Evolutionary conservation across 2,888 invertebrate genomes (phyloP), one percentile per base, ranked within the genome.

Genomic region (Hemaris fuciformis): DNA sequence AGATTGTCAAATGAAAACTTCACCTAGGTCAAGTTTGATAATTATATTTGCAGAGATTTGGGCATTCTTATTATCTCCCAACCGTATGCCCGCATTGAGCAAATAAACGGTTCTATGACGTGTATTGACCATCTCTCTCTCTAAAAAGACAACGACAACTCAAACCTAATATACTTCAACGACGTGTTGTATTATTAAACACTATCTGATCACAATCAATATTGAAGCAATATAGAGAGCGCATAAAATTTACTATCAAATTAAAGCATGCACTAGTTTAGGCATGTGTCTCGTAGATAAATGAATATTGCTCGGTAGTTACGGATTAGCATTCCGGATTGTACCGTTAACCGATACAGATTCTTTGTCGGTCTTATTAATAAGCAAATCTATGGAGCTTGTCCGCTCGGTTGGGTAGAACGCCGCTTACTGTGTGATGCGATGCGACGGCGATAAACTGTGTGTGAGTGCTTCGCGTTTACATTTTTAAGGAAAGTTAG

Each of bases 321-420:
- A 76, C 72, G 70, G 76, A 84, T 85, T 84, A 82, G 80, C 83
- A 83, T 84, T 83, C 79, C 74, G 68, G 81, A 69, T 64, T 68
- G 60, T 80, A 81, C 85, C 83, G 85, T 84, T 85, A 87, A 62
- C 72, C 75, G 85, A 83, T 88, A 86, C 82, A 77, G 83, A 84
- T 87, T 87, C 81, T 83, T 86, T 86, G 85, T 85, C 87, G 85
- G 86, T 80, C 80, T 85, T 87, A 84, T 86, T 88, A 87, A 87
- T 87, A 87, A 83, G 84, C 80, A 83, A 87, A 87, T 87, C 84
- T 87, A 83, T 82, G 85, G 80, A 85, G 81, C 84, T 84, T 66
- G 78, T 75, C 68, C 66, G 67, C 68, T 56, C 46, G 13, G 15
- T 22, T 53, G 23, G 25, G 18, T n/a, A 27, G 45, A 10, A 18